Base-by-base conservation (phyloP, 2,113 vertebrate species). In the Panthera uncia region DNA sequence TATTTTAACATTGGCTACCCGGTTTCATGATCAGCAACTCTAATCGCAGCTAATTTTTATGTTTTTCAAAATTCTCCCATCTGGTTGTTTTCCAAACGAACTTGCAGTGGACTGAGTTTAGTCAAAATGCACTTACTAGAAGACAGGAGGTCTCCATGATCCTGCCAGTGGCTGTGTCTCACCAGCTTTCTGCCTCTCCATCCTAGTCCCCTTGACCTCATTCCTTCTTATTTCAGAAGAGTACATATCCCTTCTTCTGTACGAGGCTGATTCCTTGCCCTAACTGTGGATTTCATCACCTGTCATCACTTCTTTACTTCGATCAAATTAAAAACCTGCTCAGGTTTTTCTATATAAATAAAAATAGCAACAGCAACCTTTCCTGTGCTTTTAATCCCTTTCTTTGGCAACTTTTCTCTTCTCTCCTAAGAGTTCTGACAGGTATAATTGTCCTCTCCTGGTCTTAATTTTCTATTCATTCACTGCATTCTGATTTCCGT, bases 1-100 rank as follows among this genome's bases (percentile, higher is more conserved):
- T 14, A 68, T 85, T 89, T 96, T 85, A 79, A 91, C 0, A 45
- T 50, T 23, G 14, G 71, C 61, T 27, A 71, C 45, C 48, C 90
- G 23, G 23, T 95, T 95, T 93, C 63, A 88, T n/a, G 45, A 38
- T 68, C 65, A 48, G 16, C 31, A 57, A 19, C 36, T 82, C 12
- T 73, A 89, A 73, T 55, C 25, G 89, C 57, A 94, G 57, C 91
- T 96, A 76, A 50, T 79, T 95, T 90, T 92, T 82, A 25, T 87
- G 79, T 87, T 48, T 48, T 63, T 83, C 63, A 65, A 19, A 93
- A 19, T 71, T 78, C 68, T 97, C 80, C 25, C 41, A 65, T 36
- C 21, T 87, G 55, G 50, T 82, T 79, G 52, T 83, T 94, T 92
- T 94, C 55, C 41, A 69, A 4, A 68, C 66, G 45, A 90, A 83